Evolutionary conservation across 2,888 invertebrate genomes (phyloP).

Genomic region (Xestobium rufovillosum): DNA sequence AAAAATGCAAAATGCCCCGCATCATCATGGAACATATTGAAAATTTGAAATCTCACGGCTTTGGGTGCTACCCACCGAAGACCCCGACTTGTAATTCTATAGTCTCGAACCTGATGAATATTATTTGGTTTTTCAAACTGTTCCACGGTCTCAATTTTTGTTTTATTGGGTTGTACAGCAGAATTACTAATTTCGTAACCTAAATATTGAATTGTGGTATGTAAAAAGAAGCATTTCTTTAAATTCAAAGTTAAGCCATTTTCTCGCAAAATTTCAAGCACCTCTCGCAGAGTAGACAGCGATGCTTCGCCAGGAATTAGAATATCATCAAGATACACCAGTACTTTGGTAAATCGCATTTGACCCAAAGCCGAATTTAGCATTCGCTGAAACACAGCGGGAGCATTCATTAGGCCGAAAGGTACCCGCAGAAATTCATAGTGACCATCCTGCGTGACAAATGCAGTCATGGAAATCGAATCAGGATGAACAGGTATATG

Average conservation of each 20-base stretch:
- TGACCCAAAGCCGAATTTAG: constrained; percentile 15
- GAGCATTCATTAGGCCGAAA: constrained; percentile 31
- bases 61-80: constrained; percentile 1
- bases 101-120: constrained; percentile 4
- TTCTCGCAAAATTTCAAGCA: constrained; percentile 16
- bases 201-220: constrained; percentile 16
- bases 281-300: constrained; percentile 8
- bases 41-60: too few relatives aligned
- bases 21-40: too few relatives aligned
- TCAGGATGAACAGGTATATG: constrained; percentile 18
- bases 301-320: background rate
- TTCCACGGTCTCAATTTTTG: background rate
- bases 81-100: constrained; percentile 2
- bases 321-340: constrained; percentile 8
- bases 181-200: constrained; percentile 15
- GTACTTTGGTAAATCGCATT: constrained; percentile 9
- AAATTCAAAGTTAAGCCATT: constrained; percentile 21
- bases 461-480: background rate
- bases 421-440: constrained; percentile 29
- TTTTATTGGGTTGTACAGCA: background rate
- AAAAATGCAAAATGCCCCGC: too few relatives aligned
- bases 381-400: constrained; percentile 27
- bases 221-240: constrained; percentile 19
- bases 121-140: constrained; percentile 1
- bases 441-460: constrained; percentile 24